These are phyloP conservation scores for Poicephalus gulielmi DNA, from an alignment of 2,113 vertebrate species.

Conservation along the genomic window DNA sequence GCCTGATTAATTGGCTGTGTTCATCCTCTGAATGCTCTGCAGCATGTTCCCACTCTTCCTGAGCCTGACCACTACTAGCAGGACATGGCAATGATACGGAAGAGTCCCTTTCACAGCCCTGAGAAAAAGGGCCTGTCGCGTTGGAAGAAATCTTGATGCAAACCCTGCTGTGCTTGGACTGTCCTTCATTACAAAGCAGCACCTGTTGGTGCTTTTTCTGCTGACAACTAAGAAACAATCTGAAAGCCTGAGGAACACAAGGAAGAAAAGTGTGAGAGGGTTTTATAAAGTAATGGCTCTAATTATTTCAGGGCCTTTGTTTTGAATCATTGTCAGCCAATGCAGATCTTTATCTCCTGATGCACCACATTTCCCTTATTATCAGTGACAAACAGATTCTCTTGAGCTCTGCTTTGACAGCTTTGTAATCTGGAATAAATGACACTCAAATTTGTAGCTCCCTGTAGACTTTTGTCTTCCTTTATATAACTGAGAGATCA, in stretches of 20 bases:
- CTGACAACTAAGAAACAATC: neutral
- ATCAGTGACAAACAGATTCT: slow-evolving; percentile 1
- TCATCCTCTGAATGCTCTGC: slow-evolving; percentile 38
- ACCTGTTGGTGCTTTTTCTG: slow-evolving; percentile 1
- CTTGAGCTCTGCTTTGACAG: neutral
- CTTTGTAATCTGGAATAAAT: neutral
- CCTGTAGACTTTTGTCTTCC: neutral
- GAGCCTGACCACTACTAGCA: slow-evolving; percentile 8
- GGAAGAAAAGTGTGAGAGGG: neutral
- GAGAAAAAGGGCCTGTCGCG: neutral
- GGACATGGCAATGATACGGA: neutral
- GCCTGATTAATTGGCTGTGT: slow-evolving; percentile 54
- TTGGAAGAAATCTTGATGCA: neutral
- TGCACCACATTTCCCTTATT: neutral
- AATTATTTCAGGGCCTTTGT: slow-evolving; percentile 14
- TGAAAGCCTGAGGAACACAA: neutral
- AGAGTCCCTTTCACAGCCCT: neutral
- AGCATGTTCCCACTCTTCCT: neutral
- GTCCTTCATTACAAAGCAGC: neutral
- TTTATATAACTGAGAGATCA: neutral
- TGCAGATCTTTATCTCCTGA: neutral
- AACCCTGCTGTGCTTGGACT: slow-evolving; percentile 5
- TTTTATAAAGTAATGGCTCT: neutral
- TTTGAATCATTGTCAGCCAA: slow-evolving; percentile 12
- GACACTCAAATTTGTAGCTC: neutral